phyloP scores from a whole-genome alignment of 2,113 vertebrate species.

The Crocuta crocuta region DNA sequence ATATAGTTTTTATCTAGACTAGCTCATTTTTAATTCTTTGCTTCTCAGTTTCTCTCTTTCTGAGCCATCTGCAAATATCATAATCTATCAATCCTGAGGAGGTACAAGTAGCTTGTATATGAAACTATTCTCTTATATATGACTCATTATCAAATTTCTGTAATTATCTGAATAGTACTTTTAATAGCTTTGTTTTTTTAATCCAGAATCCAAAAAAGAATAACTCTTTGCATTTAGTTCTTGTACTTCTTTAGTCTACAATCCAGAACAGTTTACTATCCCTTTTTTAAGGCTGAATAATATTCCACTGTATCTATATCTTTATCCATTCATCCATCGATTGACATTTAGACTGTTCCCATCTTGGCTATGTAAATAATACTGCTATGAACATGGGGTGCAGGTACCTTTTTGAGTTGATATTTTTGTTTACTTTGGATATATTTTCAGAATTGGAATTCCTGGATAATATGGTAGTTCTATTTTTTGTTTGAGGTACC shows the following conservation, averaged over 20 bases:
- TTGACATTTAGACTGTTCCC: not conserved
- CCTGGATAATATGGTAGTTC: not conserved
- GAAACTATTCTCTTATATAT: not conserved
- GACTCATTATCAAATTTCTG: not conserved
- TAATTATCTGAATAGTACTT: not conserved
- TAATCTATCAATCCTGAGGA: not conserved
- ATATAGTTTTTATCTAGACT: not conserved
- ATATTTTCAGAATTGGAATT: not conserved
- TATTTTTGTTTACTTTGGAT: not conserved
- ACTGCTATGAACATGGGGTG: not conserved
- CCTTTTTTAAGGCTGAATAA: not conserved
- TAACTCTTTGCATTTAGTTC: not conserved
- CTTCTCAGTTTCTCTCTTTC: not conserved
- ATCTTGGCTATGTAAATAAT: not conserved
- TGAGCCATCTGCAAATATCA: not conserved
- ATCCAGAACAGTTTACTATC: not conserved
- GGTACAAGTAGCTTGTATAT: not conserved
- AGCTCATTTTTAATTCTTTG: not conserved
- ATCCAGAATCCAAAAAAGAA: not conserved
- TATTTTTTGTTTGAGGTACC: not conserved
- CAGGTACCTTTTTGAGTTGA: not conserved
- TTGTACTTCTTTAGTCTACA: not conserved
- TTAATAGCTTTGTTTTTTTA: not conserved
- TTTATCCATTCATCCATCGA: not conserved
- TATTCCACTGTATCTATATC: not conserved